Evolutionary conservation across 2,888 invertebrate species (phyloP), one percentile per base, ranked within the genome.

Genomic region (Brachypalpus laphriformis): DNA sequence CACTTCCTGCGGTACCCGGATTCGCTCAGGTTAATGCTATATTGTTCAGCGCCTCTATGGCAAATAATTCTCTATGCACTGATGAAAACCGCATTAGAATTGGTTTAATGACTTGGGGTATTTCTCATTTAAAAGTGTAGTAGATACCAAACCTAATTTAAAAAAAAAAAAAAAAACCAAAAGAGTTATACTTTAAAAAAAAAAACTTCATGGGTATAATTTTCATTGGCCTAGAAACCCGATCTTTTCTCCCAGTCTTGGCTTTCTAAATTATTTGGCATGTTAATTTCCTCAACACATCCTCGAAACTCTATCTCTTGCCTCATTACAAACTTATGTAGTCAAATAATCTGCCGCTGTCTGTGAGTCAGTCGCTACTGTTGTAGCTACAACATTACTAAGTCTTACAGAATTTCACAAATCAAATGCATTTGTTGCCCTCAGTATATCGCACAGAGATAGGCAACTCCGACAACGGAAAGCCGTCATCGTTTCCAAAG

Each of bases 391-490:
- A 28, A 40, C 63, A 34, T 63, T 42, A 63, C 14, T 37, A 47
- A 45, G 18, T 22, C 56, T 18, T 47, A 20, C 31, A 37, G 49
- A 49, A 72, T 61, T 28, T 72, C 63, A 8, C 22, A 74, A 57
- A 56, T 75, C 47, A 66, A 75, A 66, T 49, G 57, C 66, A 75
- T 75, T 65, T 75, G 75, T 56, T 56, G 25, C 54, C 54, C 22
- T 18, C 28, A 49, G n/a, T 25, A 8, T 9, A 47, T 4, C 34
- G 14, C 1, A n/a, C 31, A 49, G 34, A 34, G 34, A 31, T 40
- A 68, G 66, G 16, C 14, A 51, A 51, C 51, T 37, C 51, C 34
- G 37, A n/a, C 56, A 70, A 70, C 31, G 6, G 20, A 22, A 57
- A 70, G 11, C 56, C 56, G 31, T 45, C 56, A 45, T 70, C 42